Evolutionary conservation across 2,888 invertebrate species (phyloP).

Genomic region (Ramazzottius varieornatus): DNA sequence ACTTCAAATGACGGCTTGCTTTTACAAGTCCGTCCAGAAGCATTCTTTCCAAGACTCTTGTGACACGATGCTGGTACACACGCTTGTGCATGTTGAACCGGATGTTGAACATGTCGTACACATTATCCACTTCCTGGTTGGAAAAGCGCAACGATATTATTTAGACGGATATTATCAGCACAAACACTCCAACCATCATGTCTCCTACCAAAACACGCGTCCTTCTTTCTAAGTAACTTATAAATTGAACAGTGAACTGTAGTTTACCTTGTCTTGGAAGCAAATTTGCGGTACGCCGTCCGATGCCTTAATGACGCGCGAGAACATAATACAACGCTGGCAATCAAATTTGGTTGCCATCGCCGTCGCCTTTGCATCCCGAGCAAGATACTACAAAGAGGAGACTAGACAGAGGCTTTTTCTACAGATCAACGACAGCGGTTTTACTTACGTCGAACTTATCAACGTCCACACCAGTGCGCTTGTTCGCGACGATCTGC

Average conservation of each 20-base stretch:
- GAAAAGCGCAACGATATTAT: neutral
- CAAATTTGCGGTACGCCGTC: neutral
- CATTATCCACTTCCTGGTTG: slow-evolving; percentile 6
- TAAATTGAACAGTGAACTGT: too few relatives aligned
- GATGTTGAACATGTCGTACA: slow-evolving; percentile 10
- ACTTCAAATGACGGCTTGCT: neutral
- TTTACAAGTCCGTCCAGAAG: neutral
- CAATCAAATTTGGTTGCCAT: neutral
- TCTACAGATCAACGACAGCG: too few relatives aligned
- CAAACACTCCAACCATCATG: too few relatives aligned
- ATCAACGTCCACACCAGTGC: slow-evolving; percentile 21
- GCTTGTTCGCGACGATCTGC: slow-evolving; percentile 20
- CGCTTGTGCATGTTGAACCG: slow-evolving; percentile 8
- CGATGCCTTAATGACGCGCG: neutral
- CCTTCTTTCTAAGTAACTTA: too few relatives aligned
- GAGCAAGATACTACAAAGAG: too few relatives aligned
- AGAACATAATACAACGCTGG: neutral
- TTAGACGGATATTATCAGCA: neutral
- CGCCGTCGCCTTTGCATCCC: too few relatives aligned
- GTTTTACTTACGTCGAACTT: too few relatives aligned
- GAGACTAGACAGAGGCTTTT: too few relatives aligned
- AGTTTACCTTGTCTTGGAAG: neutral
- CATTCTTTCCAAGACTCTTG: slow-evolving; percentile 15
- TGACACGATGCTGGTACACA: slow-evolving; percentile 17
- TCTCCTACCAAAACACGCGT: too few relatives aligned